phyloP scores from a whole-genome alignment of 1,140 invertebrate species.

The Caenorhabditis inopinata region DNA sequence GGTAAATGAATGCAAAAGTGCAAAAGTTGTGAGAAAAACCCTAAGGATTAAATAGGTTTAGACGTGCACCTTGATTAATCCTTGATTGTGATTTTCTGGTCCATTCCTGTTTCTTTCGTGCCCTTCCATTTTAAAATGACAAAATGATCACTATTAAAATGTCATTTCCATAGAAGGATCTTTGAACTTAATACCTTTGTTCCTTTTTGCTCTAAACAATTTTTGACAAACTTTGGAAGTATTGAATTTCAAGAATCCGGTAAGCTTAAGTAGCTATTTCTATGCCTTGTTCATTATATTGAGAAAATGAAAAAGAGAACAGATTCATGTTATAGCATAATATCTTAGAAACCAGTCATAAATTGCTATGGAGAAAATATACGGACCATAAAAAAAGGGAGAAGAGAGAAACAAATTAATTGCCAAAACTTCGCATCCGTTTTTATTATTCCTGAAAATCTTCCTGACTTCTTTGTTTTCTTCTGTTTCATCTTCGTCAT shows the following conservation, averaged over 20 bases:
- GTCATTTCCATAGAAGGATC: background rate
- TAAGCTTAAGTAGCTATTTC: too few relatives aligned
- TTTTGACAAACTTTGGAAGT: too few relatives aligned
- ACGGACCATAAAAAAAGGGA: background rate
- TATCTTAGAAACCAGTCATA: background rate
- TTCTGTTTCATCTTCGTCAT: background rate
- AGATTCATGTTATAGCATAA: background rate
- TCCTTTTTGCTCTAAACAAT: too few relatives aligned
- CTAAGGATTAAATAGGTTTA: background rate
- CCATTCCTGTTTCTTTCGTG: too few relatives aligned
- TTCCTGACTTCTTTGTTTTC: background rate
- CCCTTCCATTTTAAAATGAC: too few relatives aligned
- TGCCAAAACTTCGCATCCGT: background rate
- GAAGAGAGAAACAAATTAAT: background rate
- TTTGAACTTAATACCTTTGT: too few relatives aligned
- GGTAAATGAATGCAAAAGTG: background rate
- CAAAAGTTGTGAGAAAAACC: background rate
- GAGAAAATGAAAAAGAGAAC: background rate
- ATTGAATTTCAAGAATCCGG: too few relatives aligned
- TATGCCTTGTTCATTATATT: too few relatives aligned
- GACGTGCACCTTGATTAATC: background rate
- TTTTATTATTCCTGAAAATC: background rate
- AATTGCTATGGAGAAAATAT: slow-evolving; percentile 12
- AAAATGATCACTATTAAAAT: background rate
- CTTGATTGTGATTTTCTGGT: too few relatives aligned